phyloP scores from a whole-genome alignment of 2,888 invertebrate genomes.

The Escarpia spicata region DNA sequence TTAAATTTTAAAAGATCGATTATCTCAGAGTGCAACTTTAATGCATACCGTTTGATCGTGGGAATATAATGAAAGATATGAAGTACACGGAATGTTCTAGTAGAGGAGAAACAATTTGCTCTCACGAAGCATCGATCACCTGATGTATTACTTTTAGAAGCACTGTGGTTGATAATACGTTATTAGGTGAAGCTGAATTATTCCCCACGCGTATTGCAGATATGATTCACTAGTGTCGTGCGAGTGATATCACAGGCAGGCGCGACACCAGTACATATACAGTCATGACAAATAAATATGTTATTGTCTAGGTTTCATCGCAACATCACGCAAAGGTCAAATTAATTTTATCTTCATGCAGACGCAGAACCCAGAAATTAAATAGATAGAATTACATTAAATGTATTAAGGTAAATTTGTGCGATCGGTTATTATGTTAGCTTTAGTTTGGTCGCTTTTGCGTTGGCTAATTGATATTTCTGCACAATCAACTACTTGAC shows the following conservation, averaged over 20 bases:
- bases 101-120: background rate
- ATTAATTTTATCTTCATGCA: background rate
- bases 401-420: background rate
- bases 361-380: background rate
- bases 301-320: slow-evolving; percentile 13
- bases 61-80: background rate
- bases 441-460: background rate
- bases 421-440: background rate
- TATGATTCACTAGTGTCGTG: background rate
- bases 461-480: background rate
- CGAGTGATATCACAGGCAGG: background rate
- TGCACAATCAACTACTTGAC: background rate
- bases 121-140: background rate
- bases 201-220: background rate
- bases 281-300: background rate
- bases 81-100: background rate
- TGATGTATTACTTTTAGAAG: background rate
- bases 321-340: background rate
- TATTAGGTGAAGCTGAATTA: background rate
- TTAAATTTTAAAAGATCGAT: too few relatives aligned
- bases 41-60: background rate
- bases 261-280: background rate
- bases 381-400: background rate
- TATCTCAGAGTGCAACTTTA: background rate
- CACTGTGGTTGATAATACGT: background rate